Base-by-base conservation (phyloP, 2,797 vertebrate genomes). In the Acanthis flammea region DNA sequence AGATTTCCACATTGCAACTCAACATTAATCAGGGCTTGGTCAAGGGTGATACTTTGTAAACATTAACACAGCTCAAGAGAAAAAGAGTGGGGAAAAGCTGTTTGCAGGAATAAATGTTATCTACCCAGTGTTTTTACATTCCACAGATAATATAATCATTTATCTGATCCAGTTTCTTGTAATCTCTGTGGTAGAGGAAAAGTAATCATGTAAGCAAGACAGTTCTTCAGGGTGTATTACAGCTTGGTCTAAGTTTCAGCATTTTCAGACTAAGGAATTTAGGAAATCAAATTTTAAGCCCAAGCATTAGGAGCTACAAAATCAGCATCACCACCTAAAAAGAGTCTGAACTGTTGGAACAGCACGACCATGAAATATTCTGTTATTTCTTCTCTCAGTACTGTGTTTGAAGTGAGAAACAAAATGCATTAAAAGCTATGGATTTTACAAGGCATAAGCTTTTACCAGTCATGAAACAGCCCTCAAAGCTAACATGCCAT, bases 371-470 rank as follows among this genome's bases (percentile, higher is more conserved):
- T 37, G 76, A 78, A 82, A 67, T 61, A 80, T 35, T 84, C 58
- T 55, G 19, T 88, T 88, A 75, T 75, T 92, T 54, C 76, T 88
- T 72, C 55, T 76, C 61, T 31, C 22, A 17, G 37, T 85, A 30
- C 33, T 23, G 53, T 18, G 66, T 88, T 81, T 75, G 50, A 94
- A 88, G 75, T 47, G 68, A 77, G 94, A 94, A 91, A 16, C 50
- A 71, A 86, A 92, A 79, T 7, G 17, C 91, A 91, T 71, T 91
- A 91, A 80, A 92, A 83, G 87, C 58, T 77, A 77, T 19, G 53
- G 67, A 79, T 91, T 90, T 92, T 82, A 92, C 87, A 95, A 71
- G 61, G 63, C 50, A 45, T 71, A 90, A 90, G 72, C 68, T 91
- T 86, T 86, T 88, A 82, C 48, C 61, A 77, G 82, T 35, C 66